Base-by-base conservation (phyloP, 2,113 vertebrate genomes). In the Pitta sordida region DNA sequence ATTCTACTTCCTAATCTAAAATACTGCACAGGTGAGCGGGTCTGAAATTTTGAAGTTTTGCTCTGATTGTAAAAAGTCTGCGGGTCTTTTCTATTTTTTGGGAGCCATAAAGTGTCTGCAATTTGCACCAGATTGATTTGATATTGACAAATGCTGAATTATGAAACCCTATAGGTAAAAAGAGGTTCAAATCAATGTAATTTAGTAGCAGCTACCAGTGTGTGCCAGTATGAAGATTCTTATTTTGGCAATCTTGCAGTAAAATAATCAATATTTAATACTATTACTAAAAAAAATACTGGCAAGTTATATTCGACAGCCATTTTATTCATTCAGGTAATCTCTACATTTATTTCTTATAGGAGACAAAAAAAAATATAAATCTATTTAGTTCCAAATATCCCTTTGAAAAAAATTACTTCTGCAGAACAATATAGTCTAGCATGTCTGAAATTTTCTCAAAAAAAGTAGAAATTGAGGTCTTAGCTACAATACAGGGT, bases 61-160 rank as follows among this genome's bases (percentile, higher is more conserved):
- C 62, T 53, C 46, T 75, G 82, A 41, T 44, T 91, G 77, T 71
- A 64, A 81, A 62, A 89, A 51, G 53, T 68, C 16, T 48, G 9
- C n/a, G 63, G 63, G 74, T 71, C 67, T 81, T 83, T 88, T 81
- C 30, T 70, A 78, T 84, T 86, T 83, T 79, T 43, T 52, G 69
- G 84, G 41, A 46, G 85, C 95, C 88, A 70, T 11, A 68, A 81
- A 84, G 30, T 52, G 48, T 89, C 93, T 91, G 88, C 90, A 88
- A 41, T 91, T 88, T 94, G 68, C 68, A 93, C 56, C 73, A n/a
- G 53, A 97, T 93, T 92, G 96, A 97, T 96, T 9, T 56, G 64
- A 32, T 96, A 98, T 97, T 84, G 97, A 97, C 91, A 93, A 75
- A 73, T 49, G 51, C 29, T 94, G 89, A 98, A 96, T 97, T 96